Conservation (phyloP, 2,888 invertebrate genomes). For the Atrina japonica region DNA sequence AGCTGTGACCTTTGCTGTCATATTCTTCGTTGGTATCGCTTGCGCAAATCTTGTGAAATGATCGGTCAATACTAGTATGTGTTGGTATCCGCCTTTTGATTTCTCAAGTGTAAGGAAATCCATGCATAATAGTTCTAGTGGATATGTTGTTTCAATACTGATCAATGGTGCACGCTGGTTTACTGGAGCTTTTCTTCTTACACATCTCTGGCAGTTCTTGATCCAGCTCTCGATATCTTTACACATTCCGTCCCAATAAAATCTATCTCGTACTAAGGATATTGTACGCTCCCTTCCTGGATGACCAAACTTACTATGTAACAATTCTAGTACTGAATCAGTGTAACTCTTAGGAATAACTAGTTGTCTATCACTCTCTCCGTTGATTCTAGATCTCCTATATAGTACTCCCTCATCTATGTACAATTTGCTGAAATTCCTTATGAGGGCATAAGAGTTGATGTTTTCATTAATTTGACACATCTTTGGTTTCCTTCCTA, state of each 20-base stretch:
- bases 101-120: slow-evolving; percentile 35
- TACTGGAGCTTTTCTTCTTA: slow-evolving; percentile 22
- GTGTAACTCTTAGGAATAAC: too few species aligned
- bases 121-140: slow-evolving; percentile 36
- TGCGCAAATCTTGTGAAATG: too few species aligned
- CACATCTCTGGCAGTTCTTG: slow-evolving; percentile 19
- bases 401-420: slow-evolving; percentile 24
- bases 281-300: slow-evolving; percentile 36
- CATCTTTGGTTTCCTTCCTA: too few species aligned
- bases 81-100: slow-evolving; percentile 17
- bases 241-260: slow-evolving; percentile 32
- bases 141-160: slow-evolving; percentile 18
- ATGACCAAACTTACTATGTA: slow-evolving; percentile 43
- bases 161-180: slow-evolving; percentile 27
- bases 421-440: slow-evolving; percentile 20
- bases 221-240: slow-evolving; percentile 20
- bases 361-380: slow-evolving; percentile 1
- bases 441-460: background rate
- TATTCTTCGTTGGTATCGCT: slow-evolving; percentile 43
- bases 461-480: too few species aligned
- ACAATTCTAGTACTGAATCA: slow-evolving; percentile 12
- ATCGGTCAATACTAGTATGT: slow-evolving; percentile 33
- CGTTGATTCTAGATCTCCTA: slow-evolving; percentile 21
- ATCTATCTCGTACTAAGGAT: slow-evolving; percentile 18
- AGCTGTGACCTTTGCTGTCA: slow-evolving; percentile 43